Conservation (phyloP, 2,113 vertebrate species). For the Chaetodon trifascialis region DNA sequence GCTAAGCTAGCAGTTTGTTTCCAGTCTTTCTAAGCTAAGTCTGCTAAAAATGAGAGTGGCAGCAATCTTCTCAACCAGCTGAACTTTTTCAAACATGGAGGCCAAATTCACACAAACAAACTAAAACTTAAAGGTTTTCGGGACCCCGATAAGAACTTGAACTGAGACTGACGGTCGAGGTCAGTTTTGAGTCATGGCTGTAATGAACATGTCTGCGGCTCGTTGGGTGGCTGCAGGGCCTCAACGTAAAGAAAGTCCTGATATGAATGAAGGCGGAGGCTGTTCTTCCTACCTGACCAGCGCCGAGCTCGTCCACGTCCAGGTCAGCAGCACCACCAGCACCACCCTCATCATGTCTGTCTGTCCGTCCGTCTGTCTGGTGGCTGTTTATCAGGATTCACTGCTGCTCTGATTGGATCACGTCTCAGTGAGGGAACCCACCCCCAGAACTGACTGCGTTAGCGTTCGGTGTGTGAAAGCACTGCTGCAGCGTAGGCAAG, state of each 20-base stretch:
- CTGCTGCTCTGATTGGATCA: slow-evolving; percentile 42
- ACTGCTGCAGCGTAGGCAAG: neutral
- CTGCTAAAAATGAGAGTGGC: too few relatives aligned
- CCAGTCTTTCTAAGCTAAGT: too few relatives aligned
- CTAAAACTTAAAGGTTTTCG: neutral
- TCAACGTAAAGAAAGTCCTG: too few relatives aligned
- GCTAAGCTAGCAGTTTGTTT: too few relatives aligned
- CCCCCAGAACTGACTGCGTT: neutral
- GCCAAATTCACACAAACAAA: too few relatives aligned
- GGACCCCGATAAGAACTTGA: neutral
- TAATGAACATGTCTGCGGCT: too few relatives aligned
- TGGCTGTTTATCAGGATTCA: slow-evolving; percentile 21
- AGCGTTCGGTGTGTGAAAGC: neutral
- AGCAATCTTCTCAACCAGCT: too few relatives aligned
- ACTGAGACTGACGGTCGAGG: neutral
- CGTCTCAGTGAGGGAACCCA: slow-evolving; percentile 11
- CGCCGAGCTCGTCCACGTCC: slow-evolving; percentile 52
- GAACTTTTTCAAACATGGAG: too few relatives aligned
- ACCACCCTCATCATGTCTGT: slow-evolving; percentile 44
- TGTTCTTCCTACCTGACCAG: slow-evolving; percentile 63
- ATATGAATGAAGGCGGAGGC: neutral
- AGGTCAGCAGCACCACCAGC: slow-evolving; percentile 41
- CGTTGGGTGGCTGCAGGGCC: too few relatives aligned
- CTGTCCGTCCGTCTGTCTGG: rapidly evolving
- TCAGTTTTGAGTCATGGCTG: too few relatives aligned